phyloP scores from a whole-genome alignment of 2,888 invertebrate species.

The Chrysodeixis includens region DNA sequence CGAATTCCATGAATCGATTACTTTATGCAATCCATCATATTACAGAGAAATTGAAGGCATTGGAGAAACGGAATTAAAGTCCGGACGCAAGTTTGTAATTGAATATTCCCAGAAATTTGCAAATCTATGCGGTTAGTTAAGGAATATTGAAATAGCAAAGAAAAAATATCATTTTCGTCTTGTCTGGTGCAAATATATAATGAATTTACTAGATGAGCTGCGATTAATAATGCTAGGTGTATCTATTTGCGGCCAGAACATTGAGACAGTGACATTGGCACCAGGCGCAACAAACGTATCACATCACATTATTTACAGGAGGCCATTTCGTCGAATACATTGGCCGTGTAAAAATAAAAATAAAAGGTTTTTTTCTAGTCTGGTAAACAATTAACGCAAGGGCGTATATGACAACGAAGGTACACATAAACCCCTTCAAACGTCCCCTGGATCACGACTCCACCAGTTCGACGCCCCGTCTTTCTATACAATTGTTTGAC shows the following conservation, averaged over 20 bases:
- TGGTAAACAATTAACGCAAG: constrained; percentile 49
- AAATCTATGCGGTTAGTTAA: constrained; percentile 31
- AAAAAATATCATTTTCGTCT: constrained; percentile 38
- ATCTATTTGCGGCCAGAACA: constrained; percentile 50
- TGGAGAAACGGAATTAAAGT: constrained; percentile 56
- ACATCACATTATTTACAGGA: constrained; percentile 37
- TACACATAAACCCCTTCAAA: constrained; percentile 40
- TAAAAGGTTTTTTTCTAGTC: constrained; percentile 45
- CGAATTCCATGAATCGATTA: constrained; percentile 78
- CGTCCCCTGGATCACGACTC: constrained; percentile 49
- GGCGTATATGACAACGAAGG: constrained; percentile 37
- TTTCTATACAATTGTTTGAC: constrained; percentile 63
- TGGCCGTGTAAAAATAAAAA: constrained; percentile 49
- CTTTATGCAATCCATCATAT: constrained; percentile 77
- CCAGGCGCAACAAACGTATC: constrained; percentile 29
- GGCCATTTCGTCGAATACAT: constrained; percentile 42
- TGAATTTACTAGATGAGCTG: constrained; percentile 42
- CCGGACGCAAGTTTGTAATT: constrained; percentile 52
- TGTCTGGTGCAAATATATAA: constrained; percentile 39
- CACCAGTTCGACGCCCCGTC: constrained; percentile 54
- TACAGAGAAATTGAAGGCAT: constrained; percentile 59
- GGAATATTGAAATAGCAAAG: constrained; percentile 37
- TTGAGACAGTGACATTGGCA: constrained; percentile 52
- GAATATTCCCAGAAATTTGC: constrained; percentile 54
- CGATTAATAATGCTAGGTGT: constrained; percentile 41